phyloP scores from a whole-genome alignment of 2,797 vertebrate genomes.

The Paratrypauchen microcephalus region DNA sequence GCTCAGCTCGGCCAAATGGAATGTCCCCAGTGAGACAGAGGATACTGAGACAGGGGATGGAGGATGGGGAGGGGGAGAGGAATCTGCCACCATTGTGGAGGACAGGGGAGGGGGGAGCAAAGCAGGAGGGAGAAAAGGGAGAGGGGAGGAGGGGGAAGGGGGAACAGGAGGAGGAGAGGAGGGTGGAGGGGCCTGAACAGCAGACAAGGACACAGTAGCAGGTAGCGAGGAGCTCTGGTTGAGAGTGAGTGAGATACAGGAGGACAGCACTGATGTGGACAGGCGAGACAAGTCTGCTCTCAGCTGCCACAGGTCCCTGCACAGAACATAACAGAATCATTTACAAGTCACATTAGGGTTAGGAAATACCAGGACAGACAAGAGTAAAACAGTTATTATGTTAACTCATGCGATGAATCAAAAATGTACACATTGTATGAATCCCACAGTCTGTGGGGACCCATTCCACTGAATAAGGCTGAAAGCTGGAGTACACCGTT shows the following conservation, averaged over 20 bases:
- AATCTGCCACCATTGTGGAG: not conserved
- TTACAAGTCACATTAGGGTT: not conserved
- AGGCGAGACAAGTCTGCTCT: conserved; percentile 83
- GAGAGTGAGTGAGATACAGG: conserved; percentile 70
- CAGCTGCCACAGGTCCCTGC: conserved; percentile 85
- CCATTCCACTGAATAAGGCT: too few relatives aligned
- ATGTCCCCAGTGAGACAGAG: conserved; percentile 27
- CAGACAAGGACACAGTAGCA: conserved; percentile 30
- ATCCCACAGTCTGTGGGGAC: too few relatives aligned
- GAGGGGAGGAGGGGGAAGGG: conserved; percentile 12
- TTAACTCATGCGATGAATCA: too few relatives aligned
- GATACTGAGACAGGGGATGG: conserved; percentile 28
- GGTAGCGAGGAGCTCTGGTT: not conserved
- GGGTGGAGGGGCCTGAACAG: conserved; percentile 35
- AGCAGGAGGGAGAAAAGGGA: not conserved
- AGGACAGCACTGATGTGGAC: conserved; percentile 81
- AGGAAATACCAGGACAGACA: not conserved
- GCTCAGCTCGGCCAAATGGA: conserved; percentile 64
- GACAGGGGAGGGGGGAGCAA: conserved; percentile 5
- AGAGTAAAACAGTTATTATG: not conserved
- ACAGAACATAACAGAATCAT: conserved; percentile 1
- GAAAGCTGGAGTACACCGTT: too few relatives aligned
- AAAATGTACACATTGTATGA: too few relatives aligned
- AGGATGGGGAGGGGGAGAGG: not conserved
- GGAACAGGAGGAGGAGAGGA: not conserved